Conservation (phyloP, 2,888 invertebrate genomes). For the Patella pellucida region DNA sequence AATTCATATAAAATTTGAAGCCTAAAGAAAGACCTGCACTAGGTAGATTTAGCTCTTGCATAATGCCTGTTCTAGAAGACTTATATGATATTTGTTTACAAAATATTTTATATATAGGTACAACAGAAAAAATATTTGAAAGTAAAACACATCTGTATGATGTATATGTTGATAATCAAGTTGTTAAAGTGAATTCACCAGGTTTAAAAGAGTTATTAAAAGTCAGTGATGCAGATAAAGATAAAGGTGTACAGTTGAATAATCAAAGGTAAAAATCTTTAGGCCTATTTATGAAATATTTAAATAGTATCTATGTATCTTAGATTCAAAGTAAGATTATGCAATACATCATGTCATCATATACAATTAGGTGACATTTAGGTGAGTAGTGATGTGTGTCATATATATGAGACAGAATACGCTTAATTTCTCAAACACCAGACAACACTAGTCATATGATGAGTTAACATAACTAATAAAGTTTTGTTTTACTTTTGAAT, state of each 20-base stretch:
- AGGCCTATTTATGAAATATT: not conserved
- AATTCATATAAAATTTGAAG: too few relatives aligned
- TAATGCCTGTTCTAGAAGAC: too few relatives aligned
- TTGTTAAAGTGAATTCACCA: slow-evolving; percentile 61
- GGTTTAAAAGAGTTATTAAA: slow-evolving; percentile 67
- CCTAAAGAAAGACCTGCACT: too few relatives aligned
- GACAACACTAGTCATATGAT: too few relatives aligned
- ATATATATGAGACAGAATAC: not conserved
- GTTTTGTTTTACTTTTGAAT: too few relatives aligned
- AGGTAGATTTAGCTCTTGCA: too few relatives aligned
- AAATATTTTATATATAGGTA: slow-evolving; percentile 55
- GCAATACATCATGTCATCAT: not conserved
- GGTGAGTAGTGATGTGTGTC: slow-evolving; percentile 11
- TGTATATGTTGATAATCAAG: slow-evolving; percentile 71
- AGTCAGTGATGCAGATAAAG: slow-evolving; percentile 68
- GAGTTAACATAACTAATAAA: too few relatives aligned
- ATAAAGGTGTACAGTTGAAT: slow-evolving; percentile 67
- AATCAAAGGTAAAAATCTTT: slow-evolving; percentile 63
- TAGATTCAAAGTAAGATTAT: not conserved
- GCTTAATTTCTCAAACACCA: too few relatives aligned
- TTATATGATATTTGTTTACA: too few relatives aligned
- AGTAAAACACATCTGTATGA: slow-evolving; percentile 70
- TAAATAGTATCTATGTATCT: not conserved
- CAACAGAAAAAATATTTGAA: slow-evolving; percentile 73
- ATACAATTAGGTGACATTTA: not conserved